Base-by-base conservation (phyloP, 2,113 vertebrate genomes). In the Oncorhynchus mykiss region DNA sequence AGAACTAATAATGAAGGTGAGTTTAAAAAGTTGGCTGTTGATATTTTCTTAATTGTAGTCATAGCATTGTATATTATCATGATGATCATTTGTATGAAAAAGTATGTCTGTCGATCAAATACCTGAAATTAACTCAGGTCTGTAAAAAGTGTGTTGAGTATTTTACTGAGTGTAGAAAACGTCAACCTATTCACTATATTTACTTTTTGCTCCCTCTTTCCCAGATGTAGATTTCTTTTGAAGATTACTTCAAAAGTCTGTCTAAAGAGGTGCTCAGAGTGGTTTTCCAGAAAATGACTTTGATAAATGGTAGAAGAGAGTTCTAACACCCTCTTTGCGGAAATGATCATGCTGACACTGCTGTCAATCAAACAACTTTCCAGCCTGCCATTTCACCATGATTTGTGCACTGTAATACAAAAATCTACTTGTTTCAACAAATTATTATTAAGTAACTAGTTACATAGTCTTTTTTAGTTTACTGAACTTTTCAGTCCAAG, bases 1-100 rank as follows among this genome's bases (percentile, higher is more conserved):
- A 80, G 71, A 89, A 91, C 77, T 95, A 93, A 88, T 39, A 51
- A 73, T 70, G 31, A 77, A 91, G 92, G 93, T 93, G 66, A 87
- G 87, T 20, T 18, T 49, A 68, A 84, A 67, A 67, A 57, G 54
- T 57, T 57, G 13, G 3, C 29, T 62, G n/a, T 22, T 20, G n/a
- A 16, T 4, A 7, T 9, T 5, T 48, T 6, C 4, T 13, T 59
- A 4, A 27, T 11, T 45, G 29, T 67, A 49, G 45, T 54, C 6
- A 34, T 2, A 39, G 27, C 20, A 4, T 68, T 68, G 6, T 68
- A 34, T 68, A 16, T 39, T 6, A 5, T 57, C 5, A 25, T 9
- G 39, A 45, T 45, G 39, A 45, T 45, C 39, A 29, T 67, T 18
- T 67, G 13, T 67, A 27, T 67, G 65, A 27, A 34, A 16, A 45